Evolutionary conservation across 2,797 vertebrate genomes (phyloP).

Genomic region (Sciurus vulgaris): DNA sequence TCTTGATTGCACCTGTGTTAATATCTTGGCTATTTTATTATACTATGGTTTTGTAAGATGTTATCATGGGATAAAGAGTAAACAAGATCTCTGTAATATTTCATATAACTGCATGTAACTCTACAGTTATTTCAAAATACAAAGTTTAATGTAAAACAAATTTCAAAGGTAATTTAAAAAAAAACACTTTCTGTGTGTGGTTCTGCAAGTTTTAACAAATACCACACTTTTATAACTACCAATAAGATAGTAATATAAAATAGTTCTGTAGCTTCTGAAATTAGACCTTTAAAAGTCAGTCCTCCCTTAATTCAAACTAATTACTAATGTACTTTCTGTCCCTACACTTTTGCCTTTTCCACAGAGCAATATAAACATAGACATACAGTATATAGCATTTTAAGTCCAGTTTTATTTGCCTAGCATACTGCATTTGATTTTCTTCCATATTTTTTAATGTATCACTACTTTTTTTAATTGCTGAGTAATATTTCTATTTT

Average conservation of each 20-base stretch:
- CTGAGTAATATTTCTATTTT: slow-evolving; percentile 47
- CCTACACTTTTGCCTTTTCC: not conserved
- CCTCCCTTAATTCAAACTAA: not conserved
- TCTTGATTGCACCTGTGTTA: not conserved
- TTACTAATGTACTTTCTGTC: not conserved
- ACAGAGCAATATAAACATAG: not conserved
- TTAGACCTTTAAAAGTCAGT: not conserved
- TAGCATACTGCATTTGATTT: not conserved
- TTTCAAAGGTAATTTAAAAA: no score
- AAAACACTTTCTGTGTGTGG: not conserved
- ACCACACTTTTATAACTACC: not conserved
- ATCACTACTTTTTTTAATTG: not conserved
- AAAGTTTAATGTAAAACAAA: slow-evolving; percentile 4
- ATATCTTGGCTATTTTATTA: not conserved
- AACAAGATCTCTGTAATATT: slow-evolving; percentile 24
- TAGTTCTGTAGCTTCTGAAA: not conserved
- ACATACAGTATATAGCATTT: not conserved
- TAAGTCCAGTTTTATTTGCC: slow-evolving; percentile 32
- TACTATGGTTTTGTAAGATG: slow-evolving; percentile 20
- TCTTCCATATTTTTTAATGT: slow-evolving; percentile 11
- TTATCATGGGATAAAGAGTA: not conserved
- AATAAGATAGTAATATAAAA: slow-evolving; percentile 37
- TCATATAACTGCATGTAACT: not conserved
- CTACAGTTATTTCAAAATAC: not conserved
- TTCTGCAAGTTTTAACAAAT: not conserved